These are phyloP conservation scores for Polydrusus pterygomalis DNA, from an alignment of 2,888 invertebrate species.

Conservation along the genomic window DNA sequence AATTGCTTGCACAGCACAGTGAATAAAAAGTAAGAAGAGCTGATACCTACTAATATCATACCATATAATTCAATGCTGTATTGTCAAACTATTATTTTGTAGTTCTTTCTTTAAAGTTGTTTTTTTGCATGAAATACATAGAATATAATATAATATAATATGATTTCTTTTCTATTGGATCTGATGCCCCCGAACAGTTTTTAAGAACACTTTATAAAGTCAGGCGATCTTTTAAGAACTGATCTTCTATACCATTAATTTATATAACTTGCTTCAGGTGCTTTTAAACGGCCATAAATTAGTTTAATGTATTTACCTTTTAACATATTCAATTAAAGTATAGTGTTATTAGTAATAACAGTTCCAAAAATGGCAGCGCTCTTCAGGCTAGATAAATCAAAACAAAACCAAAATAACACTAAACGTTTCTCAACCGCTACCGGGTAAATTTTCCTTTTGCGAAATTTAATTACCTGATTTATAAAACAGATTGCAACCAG, in stretches of 20 bases:
- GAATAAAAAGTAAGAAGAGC: too few relatives aligned
- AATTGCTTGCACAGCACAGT: too few relatives aligned
- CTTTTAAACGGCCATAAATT: neutral
- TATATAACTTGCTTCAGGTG: conserved; percentile 10
- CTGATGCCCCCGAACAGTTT: too few relatives aligned
- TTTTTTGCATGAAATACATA: too few relatives aligned
- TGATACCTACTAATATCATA: too few relatives aligned
- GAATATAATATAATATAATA: too few relatives aligned
- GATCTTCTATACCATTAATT: neutral
- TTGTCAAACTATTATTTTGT: too few relatives aligned
- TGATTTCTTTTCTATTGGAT: too few relatives aligned
- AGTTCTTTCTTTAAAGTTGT: too few relatives aligned
- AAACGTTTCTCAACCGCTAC: conserved; percentile 35
- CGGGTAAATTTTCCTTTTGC: conserved; percentile 45
- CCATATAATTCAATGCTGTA: too few relatives aligned
- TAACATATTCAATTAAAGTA: conserved; percentile 16
- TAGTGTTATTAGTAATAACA: conserved; percentile 18
- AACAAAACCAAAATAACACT: conserved; percentile 17
- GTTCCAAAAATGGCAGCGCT: conserved; percentile 19
- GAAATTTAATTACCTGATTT: conserved; percentile 46
- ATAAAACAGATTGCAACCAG: conserved; percentile 25
- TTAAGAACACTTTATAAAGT: too few relatives aligned
- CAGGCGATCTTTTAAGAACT: neutral
- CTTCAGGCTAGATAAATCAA: conserved; percentile 18
- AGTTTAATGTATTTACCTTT: conserved; percentile 8